phyloP scores from a whole-genome alignment of 2,113 vertebrate genomes.

The Lipotes vexillifer region DNA sequence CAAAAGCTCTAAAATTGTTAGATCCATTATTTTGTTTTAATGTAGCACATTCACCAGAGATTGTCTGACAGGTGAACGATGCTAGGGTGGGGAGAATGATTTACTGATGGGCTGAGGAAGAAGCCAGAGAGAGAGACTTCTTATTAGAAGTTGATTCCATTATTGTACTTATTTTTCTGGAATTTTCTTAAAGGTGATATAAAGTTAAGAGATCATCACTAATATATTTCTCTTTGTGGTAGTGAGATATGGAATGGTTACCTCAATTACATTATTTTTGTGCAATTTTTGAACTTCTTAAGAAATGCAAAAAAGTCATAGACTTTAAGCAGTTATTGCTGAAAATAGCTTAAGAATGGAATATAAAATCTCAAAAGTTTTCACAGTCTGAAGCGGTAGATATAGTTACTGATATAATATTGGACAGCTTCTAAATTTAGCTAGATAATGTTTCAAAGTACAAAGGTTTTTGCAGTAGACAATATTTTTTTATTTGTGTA shows the following conservation, averaged over 20 bases:
- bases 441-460: not conserved
- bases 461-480: not conserved
- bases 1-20: not conserved
- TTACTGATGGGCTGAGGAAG: not conserved
- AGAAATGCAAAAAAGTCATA: not conserved
- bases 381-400: not conserved
- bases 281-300: slow-evolving; percentile 23
- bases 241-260: not conserved
- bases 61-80: not conserved
- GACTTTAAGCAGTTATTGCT: not conserved
- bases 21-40: slow-evolving; percentile 21
- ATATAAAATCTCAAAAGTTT: slow-evolving; percentile 23
- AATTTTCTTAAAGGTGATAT: slow-evolving; percentile 35
- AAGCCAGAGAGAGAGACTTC: not conserved
- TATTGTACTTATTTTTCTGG: slow-evolving; percentile 23
- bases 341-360: slow-evolving; percentile 13
- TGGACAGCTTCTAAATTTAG: slow-evolving; percentile 38
- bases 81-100: not conserved
- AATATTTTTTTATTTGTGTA: slow-evolving; percentile 27
- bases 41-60: not conserved
- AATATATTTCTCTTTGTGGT: not conserved
- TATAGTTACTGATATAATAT: slow-evolving; percentile 1
- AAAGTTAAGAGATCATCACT: not conserved
- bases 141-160: not conserved
- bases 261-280: slow-evolving; percentile 7